Evolutionary conservation across 2,888 invertebrate species (phyloP).

Genomic region (Gonocerus acuteangulatus): DNA sequence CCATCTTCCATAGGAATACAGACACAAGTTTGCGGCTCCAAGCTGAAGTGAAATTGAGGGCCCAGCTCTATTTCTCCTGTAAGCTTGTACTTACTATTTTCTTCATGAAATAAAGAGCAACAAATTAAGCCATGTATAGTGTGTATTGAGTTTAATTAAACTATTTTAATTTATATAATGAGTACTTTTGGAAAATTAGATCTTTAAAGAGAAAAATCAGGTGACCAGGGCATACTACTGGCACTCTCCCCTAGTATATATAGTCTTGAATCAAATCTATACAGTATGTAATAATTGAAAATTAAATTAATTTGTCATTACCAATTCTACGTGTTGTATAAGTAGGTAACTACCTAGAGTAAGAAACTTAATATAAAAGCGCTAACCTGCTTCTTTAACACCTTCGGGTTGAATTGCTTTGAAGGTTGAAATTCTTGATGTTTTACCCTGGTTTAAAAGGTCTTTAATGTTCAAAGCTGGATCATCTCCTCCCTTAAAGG

Average conservation of each 20-base stretch:
- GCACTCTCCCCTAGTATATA: too few species aligned
- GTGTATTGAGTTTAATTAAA: neutral
- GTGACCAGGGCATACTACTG: too few species aligned
- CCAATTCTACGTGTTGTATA: too few species aligned
- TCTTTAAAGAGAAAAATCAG: too few species aligned
- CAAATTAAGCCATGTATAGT: neutral
- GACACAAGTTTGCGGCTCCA: constrained; percentile 65
- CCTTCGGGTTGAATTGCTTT: neutral
- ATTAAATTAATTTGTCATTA: too few species aligned
- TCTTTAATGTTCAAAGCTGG: constrained; percentile 32
- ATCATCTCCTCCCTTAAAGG: constrained; percentile 42
- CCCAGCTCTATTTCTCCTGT: constrained; percentile 42
- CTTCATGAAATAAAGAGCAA: constrained; percentile 11
- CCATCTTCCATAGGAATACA: constrained; percentile 65
- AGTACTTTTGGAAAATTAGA: neutral
- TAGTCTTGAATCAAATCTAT: too few species aligned
- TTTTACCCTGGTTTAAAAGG: constrained; percentile 35
- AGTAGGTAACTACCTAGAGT: too few species aligned
- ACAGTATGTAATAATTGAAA: too few species aligned
- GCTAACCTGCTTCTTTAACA: neutral
- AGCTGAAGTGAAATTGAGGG: constrained; percentile 62
- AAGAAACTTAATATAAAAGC: too few species aligned
- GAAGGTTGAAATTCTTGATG: constrained; percentile 22
- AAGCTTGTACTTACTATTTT: constrained; percentile 29
- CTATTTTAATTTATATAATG: neutral